These are phyloP conservation scores for Cepaea nemoralis DNA, from an alignment of 1,140 invertebrate species.

Conservation along the genomic window DNA sequence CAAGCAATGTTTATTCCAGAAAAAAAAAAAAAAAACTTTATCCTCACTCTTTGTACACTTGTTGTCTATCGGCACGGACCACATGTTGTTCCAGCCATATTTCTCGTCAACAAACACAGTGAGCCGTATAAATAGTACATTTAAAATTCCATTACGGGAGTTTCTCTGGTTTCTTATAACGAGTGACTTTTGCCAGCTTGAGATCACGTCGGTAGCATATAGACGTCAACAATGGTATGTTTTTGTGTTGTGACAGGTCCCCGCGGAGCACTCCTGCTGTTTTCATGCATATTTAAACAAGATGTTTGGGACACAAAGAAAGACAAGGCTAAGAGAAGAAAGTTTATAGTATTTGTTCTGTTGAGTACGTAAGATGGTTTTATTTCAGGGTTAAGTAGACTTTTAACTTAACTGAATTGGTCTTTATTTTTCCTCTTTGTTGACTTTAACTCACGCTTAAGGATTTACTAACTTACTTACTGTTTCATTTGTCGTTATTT, in stretches of 20 bases:
- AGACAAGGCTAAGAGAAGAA: too few species aligned
- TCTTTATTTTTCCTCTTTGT: too few species aligned
- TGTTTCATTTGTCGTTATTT: too few species aligned
- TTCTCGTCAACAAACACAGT: neutral
- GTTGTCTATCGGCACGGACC: conserved; percentile 8
- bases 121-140: neutral
- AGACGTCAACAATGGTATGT: neutral
- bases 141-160: neutral
- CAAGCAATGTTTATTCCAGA: neutral
- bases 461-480: too few species aligned
- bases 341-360: too few species aligned
- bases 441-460: too few species aligned
- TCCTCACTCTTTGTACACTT: neutral
- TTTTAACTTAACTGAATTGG: too few species aligned
- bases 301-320: too few species aligned
- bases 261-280: neutral
- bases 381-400: too few species aligned
- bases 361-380: too few species aligned
- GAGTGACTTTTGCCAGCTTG: neutral
- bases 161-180: neutral
- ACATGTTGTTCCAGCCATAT: neutral
- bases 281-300: too few species aligned
- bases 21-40: too few species aligned
- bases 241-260: neutral
- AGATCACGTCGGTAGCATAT: neutral